Evolutionary conservation across 1,140 invertebrate genomes (phyloP).

Genomic region (Palaemon carinicauda): DNA sequence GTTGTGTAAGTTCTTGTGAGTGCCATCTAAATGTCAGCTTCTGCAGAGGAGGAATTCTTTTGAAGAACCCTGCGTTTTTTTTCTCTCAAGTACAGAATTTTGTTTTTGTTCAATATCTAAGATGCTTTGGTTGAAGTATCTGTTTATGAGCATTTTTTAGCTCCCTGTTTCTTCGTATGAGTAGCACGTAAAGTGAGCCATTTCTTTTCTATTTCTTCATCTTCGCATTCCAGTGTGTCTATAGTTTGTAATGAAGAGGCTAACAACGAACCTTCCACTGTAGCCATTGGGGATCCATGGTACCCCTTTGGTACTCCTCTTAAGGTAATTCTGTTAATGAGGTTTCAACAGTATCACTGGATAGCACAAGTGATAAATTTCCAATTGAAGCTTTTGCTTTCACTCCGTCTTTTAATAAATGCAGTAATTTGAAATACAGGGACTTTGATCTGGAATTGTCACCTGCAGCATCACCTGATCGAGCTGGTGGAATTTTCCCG

Average conservation of each 20-base stretch:
- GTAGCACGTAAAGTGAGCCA: neutral
- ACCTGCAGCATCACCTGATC: constrained; percentile 46
- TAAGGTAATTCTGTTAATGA: constrained; percentile 24
- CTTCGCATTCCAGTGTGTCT: constrained; percentile 12
- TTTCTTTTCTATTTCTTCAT: constrained; percentile 4
- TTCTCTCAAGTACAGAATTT: constrained; percentile 39
- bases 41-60: constrained; percentile 30
- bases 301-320: constrained; percentile 23
- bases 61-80: constrained; percentile 7
- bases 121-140: constrained; percentile 46
- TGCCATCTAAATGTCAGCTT: too few species aligned
- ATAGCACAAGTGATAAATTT: constrained; percentile 34
- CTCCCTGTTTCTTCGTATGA: constrained; percentile 6
- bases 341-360: constrained; percentile 3
- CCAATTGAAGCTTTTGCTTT: constrained; percentile 26
- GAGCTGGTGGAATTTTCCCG: constrained; percentile 30
- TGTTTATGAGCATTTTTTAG: constrained; percentile 9
- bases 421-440: constrained; percentile 35
- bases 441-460: constrained; percentile 36
- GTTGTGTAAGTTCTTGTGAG: constrained; percentile 41
- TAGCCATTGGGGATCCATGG: constrained; percentile 20
- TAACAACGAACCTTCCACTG: neutral
- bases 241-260: constrained; percentile 5
- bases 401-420: constrained; percentile 39
- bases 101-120: constrained; percentile 44